Base-by-base conservation (phyloP, 2,113 vertebrate species). In the Trichomycterus rosablanca region DNA sequence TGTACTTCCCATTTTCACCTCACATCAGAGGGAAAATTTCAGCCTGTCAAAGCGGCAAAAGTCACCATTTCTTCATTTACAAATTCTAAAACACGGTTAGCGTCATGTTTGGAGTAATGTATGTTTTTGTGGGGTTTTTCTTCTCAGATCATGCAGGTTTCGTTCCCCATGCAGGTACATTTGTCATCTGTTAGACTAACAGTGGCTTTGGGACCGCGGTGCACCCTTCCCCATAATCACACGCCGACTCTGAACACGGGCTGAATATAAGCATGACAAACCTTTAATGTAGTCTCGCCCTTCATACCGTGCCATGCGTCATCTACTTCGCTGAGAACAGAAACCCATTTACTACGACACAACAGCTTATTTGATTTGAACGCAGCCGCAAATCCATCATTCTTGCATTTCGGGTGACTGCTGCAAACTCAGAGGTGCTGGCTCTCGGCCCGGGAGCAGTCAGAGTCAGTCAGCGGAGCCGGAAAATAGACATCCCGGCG, bases 271-370 rank as follows among this genome's bases (percentile, higher is more conserved):
- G 70, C 65, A 72, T 63, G 70, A 68, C 59, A 62, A 68, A 58
- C 49, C 65, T 68, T 72, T 72, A 72, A 76, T 76, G 59, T 68
- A 55, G 69, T 62, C 59, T 72, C 71, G 63, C 63, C 57, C 66
- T 71, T 59, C 44, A 66, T 72, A 55, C 63, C 74, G 79, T 68
- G 73, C 56, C 74, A 81, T 71, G 79, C 70, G 64, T 64, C 59
- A 63, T 67, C 70, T 72, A 63, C 70, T 72, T 72, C 52, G 66
- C 26, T 32, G 46, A 59, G 45, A 67, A 63, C 65, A 72, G 59
- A 85, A 87, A 87, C 82, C 81, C 85, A 88, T 87, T 88, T 86
- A 78, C 82, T 82, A 81, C 76, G 80, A 80, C 83, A 84, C 84
- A 84, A 79, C 81, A 84, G 71, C 84, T 81, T 86, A 86, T 87